Evolutionary conservation across 1,140 invertebrate genomes (phyloP).

Genomic region (Aricia agestis): DNA sequence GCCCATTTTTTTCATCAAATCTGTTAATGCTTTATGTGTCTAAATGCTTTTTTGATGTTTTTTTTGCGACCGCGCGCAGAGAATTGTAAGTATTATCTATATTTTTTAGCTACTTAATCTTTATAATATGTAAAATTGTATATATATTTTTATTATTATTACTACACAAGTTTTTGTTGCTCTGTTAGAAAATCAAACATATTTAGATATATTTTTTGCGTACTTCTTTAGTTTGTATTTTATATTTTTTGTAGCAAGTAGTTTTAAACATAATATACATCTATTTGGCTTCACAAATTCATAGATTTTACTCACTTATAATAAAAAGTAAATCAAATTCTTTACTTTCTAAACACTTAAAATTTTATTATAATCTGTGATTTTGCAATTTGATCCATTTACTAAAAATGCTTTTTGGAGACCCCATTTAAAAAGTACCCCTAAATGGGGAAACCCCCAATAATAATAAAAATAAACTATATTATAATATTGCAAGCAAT

Average conservation of each 20-base stretch:
- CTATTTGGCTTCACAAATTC: no score
- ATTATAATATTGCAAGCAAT: no score
- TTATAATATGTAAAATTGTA: background rate
- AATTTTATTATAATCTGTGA: no score
- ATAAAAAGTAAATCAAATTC: background rate
- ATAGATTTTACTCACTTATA: background rate
- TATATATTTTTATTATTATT: background rate
- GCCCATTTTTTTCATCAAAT: constrained; percentile 53
- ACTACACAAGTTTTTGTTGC: background rate
- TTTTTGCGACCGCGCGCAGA: constrained; percentile 12
- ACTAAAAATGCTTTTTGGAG: no score
- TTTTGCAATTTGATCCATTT: no score
- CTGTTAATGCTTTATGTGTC: constrained; percentile 45
- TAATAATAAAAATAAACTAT: no score
- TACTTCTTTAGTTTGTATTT: no score
- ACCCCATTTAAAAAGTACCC: no score
- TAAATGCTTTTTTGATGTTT: constrained; percentile 16
- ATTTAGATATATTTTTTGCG: background rate
- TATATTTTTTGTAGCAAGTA: no score
- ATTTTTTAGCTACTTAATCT: constrained; percentile 16
- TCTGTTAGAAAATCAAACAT: background rate
- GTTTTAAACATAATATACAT: no score
- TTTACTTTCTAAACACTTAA: background rate
- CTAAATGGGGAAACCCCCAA: no score
- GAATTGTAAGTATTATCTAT: constrained; percentile 12